Conservation (phyloP, 2,888 invertebrate genomes). For the Vandiemenella viatica region DNA sequence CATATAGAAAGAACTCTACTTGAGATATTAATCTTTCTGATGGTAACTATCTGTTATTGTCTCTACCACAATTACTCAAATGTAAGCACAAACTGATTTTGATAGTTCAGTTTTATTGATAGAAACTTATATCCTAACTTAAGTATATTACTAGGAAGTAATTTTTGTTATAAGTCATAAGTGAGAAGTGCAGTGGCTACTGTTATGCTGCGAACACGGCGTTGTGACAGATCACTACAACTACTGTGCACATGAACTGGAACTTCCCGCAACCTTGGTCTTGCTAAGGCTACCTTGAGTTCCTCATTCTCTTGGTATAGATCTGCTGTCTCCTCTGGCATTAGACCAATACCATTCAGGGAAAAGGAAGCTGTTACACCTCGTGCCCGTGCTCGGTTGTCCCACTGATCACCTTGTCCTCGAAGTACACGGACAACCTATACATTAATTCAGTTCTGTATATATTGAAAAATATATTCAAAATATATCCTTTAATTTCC, state of each 20-base stretch:
- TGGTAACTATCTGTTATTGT: too few relatives aligned
- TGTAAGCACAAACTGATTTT: too few relatives aligned
- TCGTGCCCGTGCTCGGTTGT: constrained; percentile 64
- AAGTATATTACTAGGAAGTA: too few relatives aligned
- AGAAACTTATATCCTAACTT: too few relatives aligned
- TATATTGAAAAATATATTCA: too few relatives aligned
- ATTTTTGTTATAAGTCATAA: background rate
- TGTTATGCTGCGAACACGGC: background rate
- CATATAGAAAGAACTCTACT: too few relatives aligned
- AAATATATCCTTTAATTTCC: too few relatives aligned
- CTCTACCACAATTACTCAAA: too few relatives aligned
- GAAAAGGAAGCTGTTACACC: constrained; percentile 76
- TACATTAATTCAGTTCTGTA: too few relatives aligned
- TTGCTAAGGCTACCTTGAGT: constrained; percentile 52
- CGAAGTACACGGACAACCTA: constrained; percentile 65
- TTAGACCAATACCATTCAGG: constrained; percentile 69
- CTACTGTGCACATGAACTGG: constrained; percentile 1
- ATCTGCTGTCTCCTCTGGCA: constrained; percentile 72
- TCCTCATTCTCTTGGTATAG: constrained; percentile 83
- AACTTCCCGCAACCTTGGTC: background rate
- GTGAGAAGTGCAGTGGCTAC: background rate
- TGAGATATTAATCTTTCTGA: too few relatives aligned
- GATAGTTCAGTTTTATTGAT: too few relatives aligned
- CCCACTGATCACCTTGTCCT: constrained; percentile 83
- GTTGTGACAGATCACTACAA: background rate